Evolutionary conservation across 1,140 invertebrate species (phyloP), one percentile per base, ranked within the genome.

Genomic region (Sycobia sp.): DNA sequence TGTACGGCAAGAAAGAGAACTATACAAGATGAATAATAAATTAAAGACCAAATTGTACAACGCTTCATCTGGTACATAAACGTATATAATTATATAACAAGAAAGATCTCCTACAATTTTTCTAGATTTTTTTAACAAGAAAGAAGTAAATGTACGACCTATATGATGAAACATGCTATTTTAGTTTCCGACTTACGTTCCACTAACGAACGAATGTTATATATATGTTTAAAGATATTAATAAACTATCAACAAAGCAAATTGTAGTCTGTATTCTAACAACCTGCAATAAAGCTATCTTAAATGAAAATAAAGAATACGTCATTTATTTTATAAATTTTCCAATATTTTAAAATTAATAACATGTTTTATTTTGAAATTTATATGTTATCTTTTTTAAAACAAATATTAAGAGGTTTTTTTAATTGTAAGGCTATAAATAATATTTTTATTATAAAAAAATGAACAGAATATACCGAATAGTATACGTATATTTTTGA

Each of bases 221-320:
- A 36, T 46, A 61, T 78, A 78, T 76, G 75, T 78, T 77, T 76
- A 78, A 78, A 78, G 71, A 74, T 78, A 81, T 77, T 69, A 73
- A 76, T 77, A 79, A 65, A 75, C 71, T 72, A 77, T 71, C 72
- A 76, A 76, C 65, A 73, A 78, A 74, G 73, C 70, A 76, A 75
- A 72, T 73, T 75, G 73, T 78, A 77, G 75, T 70, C 73, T 80
- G 74, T 81, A 79, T 74, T 77, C 77, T 78, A 71, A 77, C 74
- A 77, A 70, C 69, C 67, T 76, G 74, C 76, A 77, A 80, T 76
- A 78, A 79, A 79, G 75, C 73, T 79, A 73, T 74, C 69, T 76
- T 77, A 73, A 75, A n/a, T n/a, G n/a, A 78, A 78, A 25, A 39
- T 39, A 59, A 23, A 53, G 14, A 39, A 39, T 39, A n/a, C n/a